Evolutionary conservation across 1,140 invertebrate species (phyloP).

Genomic region (Cecropterus lyciades): DNA sequence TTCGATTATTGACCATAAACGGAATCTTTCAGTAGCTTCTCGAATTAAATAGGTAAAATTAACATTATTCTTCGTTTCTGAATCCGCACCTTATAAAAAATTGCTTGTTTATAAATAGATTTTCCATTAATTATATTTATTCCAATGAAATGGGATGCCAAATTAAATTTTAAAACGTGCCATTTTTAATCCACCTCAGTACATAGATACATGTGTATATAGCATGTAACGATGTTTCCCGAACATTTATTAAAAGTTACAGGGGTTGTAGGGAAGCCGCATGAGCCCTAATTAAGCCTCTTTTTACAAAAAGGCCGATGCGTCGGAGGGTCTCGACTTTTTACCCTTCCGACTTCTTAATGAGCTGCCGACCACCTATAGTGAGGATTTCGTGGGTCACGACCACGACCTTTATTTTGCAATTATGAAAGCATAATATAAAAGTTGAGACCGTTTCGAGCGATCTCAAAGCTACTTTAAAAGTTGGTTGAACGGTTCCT

Average conservation of each 20-base stretch:
- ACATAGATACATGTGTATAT: constrained; percentile 44
- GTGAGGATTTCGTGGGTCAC: constrained; percentile 44
- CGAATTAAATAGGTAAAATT: no score
- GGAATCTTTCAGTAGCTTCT: no score
- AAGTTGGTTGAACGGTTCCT: not conserved
- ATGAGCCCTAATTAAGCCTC: constrained; percentile 82
- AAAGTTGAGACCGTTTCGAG: constrained; percentile 4
- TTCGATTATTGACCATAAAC: no score
- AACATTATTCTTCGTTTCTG: no score
- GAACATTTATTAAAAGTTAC: constrained; percentile 83
- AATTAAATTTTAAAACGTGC: constrained; percentile 36
- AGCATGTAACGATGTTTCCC: constrained; percentile 64
- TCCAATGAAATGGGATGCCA: constrained; percentile 20
- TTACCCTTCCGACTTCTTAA: constrained; percentile 79
- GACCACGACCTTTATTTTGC: constrained; percentile 30
- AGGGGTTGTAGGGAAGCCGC: constrained; percentile 79
- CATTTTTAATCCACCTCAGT: constrained; percentile 41
- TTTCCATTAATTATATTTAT: no score
- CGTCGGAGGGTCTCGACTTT: constrained; percentile 63
- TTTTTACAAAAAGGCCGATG: constrained; percentile 78
- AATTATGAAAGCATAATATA: constrained; percentile 28
- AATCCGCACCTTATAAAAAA: no score
- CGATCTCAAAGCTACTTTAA: not conserved
- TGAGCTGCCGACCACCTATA: constrained; percentile 69
- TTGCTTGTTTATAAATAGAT: no score